These are phyloP conservation scores for Terrapene triunguis DNA, from an alignment of 2,113 vertebrate species.

Conservation along the genomic window DNA sequence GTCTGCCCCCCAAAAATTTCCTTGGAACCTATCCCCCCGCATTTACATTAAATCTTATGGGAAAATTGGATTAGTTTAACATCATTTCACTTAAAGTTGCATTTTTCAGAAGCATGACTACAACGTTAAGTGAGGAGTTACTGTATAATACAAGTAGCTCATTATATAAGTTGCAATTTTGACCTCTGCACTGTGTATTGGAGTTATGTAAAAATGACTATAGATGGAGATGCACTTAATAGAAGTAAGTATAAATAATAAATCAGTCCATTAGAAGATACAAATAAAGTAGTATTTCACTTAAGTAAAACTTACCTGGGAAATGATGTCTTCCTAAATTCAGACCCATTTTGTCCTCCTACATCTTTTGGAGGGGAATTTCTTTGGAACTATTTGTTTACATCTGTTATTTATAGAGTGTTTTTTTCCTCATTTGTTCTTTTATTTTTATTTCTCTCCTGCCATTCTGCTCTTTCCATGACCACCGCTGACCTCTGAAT, in stretches of 20 bases:
- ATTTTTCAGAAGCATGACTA: too few relatives aligned
- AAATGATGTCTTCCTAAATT: neutral
- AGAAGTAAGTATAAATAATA: rapidly evolving
- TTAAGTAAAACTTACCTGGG: rapidly evolving
- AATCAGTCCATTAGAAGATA: neutral
- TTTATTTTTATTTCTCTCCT: neutral
- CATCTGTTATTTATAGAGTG: rapidly evolving
- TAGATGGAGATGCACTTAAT: rapidly evolving
- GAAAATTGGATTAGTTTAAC: too few relatives aligned
- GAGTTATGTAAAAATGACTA: neutral
- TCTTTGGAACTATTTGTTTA: neutral
- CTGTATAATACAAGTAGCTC: neutral
- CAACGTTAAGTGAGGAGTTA: too few relatives aligned
- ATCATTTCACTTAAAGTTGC: too few relatives aligned
- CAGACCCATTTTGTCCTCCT: neutral
- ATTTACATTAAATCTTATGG: too few relatives aligned
- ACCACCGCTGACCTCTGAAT: neutral
- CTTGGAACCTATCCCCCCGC: too few relatives aligned
- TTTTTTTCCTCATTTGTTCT: neutral
- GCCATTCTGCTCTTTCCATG: neutral
- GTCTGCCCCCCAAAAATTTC: too few relatives aligned
- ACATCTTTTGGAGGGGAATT: neutral
- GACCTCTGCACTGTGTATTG: rapidly evolving
- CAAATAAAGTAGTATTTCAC: rapidly evolving
- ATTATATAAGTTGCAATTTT: rapidly evolving